Base-by-base conservation (phyloP, 37 sponge, comb jelly and placozoan species). In the Beroe forskalii region DNA sequence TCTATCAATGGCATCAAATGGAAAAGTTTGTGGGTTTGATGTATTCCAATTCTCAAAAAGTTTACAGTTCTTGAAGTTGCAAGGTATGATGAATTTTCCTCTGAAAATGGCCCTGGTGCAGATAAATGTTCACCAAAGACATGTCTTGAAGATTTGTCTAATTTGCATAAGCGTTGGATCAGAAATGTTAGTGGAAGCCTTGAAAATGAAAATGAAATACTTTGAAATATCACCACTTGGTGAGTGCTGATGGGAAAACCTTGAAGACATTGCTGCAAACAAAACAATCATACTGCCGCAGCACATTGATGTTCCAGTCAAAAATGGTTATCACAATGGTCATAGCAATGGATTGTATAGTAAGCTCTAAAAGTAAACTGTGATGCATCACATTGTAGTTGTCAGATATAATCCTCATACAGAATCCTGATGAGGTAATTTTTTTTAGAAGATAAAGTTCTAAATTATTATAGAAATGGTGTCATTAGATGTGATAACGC, bases 1-100 rank as follows among this genome's bases (percentile, higher is more conserved):
- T 48, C 67, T 32, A 91, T 93, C 32, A 96, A 96, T 89, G 99
- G 99, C 0, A 94, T 97, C 60, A 97, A 97, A 92, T 97, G 92
- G 99, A 97, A 92, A 97, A 97, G 89, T 97, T 97, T 95, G 96
- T 97, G n/a, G n/a, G 6, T 97, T 97, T 92, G 99, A 97, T 90
- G 96, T 96, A 4, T 96, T 97, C 64, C 93, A 96, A 90, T 97
- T 97, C 90, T 62, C 99, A 41, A 91, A 92, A 94, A 66, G 31
- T 0, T 96, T 97, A 93, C 95, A 25, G 95, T 96, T 0, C 91
- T 97, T 36, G 99, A 97, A 40, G 96, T 97, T 3, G 89, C 91
- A 31, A 91, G 98, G 40, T 93, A 95, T 38, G 96, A 97, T 60
- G 98, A 97, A 91, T 97, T 97, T 64, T 93, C 95, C 72, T 96